Base-by-base conservation (phyloP, 2,888 invertebrate genomes). In the Macaria liturata region DNA sequence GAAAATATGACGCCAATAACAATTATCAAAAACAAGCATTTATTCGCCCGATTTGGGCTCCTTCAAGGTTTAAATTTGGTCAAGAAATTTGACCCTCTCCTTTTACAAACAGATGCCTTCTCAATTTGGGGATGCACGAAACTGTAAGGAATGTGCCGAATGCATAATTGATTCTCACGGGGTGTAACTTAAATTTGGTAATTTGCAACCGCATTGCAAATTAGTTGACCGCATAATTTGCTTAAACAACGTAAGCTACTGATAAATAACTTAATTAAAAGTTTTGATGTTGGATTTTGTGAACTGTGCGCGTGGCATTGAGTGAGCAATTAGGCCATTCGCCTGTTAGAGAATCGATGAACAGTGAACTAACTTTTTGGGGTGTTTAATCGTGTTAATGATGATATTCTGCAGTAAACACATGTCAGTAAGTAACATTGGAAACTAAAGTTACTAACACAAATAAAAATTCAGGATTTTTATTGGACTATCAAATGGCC, bases 81-180 rank as follows among this genome's bases (percentile, higher is more conserved):
- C 62, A 72, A 73, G 75, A 75, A 74, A 76, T 73, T 71, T 64
- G 59, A 57, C 56, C 66, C 61, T 57, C 66, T 71, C 71, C 67
- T 72, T 67, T 60, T 66, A 65, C 70, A 69, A 71, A 72, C 81
- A 80, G 78, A 72, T 80, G 79, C 69, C 66, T 62, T 68, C 71
- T 74, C 72, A 67, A 78, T 82, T 79, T 73, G 75, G 72, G 70
- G 64, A 72, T 76, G 72, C 76, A 74, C 66, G 71, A 71, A 75
- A 72, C 71, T 70, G 68, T 20, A 64, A 68, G 62, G 72, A 80
- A 76, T 49, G 42, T 46, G 42, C 42, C 2, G 54, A 58, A 59
- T 80, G 80, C 73, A 81, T 82, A 84, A 83, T 84, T 80, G 81
- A 83, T 80, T 72, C 70, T 65, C 61, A 64, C 64, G 59, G 64